Conservation (phyloP, 2,113 vertebrate genomes). For the Odocoileus virginianus region DNA sequence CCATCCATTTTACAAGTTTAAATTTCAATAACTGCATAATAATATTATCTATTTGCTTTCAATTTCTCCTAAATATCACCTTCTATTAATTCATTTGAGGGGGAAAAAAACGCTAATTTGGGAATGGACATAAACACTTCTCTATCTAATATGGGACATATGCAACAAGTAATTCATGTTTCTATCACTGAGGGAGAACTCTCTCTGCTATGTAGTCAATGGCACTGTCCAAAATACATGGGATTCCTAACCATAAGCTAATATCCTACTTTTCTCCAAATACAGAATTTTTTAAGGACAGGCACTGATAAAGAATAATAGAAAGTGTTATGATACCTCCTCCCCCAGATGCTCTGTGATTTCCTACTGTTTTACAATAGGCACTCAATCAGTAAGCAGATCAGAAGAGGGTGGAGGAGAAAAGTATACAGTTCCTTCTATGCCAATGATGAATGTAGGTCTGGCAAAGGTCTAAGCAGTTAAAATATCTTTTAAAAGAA, state of each 20-base stretch:
- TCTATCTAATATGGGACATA: conserved; percentile 40
- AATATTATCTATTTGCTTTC: background rate
- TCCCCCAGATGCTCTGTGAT: conserved; percentile 74
- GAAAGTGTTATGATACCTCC: conserved; percentile 65
- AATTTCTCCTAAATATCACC: background rate
- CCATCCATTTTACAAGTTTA: conserved; percentile 31
- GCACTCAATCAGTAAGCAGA: conserved; percentile 81
- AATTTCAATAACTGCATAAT: conserved; percentile 28
- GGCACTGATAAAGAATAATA: conserved; percentile 75
- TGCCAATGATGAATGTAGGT: conserved; percentile 76
- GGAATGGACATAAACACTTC: conserved; percentile 7
- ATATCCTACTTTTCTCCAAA: conserved; percentile 73
- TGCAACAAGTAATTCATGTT: conserved; percentile 79
- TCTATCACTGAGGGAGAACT: conserved; percentile 45
- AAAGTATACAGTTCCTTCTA: conserved; percentile 75
- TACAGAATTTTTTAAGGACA: conserved; percentile 71
- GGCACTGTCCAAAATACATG: background rate
- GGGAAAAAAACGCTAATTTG: background rate
- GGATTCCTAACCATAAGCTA: conserved; percentile 29
- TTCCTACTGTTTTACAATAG: conserved; percentile 82
- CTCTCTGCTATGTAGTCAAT: background rate
- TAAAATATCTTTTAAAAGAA: conserved; percentile 83
- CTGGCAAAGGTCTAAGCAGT: conserved; percentile 81
- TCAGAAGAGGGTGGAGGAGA: conserved; percentile 72
- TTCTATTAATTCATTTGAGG: background rate